These are phyloP conservation scores for Nibea coibor DNA, from an alignment of 2,113 vertebrate species.

Conservation along the genomic window DNA sequence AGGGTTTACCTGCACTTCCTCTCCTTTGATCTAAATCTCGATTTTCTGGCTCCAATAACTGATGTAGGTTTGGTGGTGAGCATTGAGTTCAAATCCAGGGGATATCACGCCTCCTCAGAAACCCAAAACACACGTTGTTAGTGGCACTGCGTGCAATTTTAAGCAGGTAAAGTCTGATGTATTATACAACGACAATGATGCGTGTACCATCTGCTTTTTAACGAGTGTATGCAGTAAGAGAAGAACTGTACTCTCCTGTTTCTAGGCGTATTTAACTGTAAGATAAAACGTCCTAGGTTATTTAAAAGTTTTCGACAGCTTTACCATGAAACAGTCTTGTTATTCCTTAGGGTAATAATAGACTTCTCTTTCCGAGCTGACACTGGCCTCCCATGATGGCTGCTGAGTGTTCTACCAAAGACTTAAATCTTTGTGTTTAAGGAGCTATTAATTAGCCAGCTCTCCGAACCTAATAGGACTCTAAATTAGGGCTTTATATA, in stretches of 20 bases:
- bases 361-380: conserved; percentile 41
- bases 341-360: conserved; percentile 25
- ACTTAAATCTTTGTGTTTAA: conserved; percentile 66
- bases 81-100: neutral
- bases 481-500: conserved; percentile 60
- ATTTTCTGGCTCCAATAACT: conserved; percentile 27
- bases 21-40: conserved; percentile 41
- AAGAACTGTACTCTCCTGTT: neutral
- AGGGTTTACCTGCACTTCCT: conserved; percentile 16
- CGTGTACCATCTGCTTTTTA: neutral
- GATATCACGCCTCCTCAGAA: neutral
- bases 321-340: conserved; percentile 3
- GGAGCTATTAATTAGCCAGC: conserved; percentile 65
- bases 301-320: neutral
- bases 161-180: neutral
- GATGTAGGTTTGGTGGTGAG: neutral
- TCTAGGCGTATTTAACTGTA: neutral
- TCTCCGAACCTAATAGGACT: conserved; percentile 54
- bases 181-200: neutral
- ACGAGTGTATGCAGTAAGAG: no score
- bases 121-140: neutral
- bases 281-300: neutral
- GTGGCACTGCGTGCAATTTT: neutral
- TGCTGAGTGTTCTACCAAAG: conserved; percentile 46
- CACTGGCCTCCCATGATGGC: conserved; percentile 47